Conservation (phyloP, 2,113 vertebrate species). For the Rhineura floridana region DNA sequence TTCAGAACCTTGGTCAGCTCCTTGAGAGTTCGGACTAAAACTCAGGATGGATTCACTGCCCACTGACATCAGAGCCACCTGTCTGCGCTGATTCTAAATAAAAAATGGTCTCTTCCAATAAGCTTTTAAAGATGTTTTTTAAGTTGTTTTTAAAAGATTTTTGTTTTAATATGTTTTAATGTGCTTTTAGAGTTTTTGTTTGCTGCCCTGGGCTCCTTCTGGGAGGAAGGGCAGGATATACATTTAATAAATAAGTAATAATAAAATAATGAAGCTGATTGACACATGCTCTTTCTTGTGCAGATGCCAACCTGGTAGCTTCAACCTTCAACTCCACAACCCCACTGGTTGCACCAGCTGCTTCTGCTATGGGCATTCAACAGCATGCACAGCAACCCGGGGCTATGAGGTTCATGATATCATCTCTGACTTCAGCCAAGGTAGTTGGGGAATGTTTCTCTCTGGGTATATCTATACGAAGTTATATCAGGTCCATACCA, state of each 20-base stretch:
- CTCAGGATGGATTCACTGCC: no score
- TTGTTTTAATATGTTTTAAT: no score
- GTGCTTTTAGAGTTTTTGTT: no score
- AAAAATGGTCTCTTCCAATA: not conserved
- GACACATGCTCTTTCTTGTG: not conserved
- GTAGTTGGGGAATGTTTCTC: slow-evolving; percentile 66
- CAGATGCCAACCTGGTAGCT: slow-evolving; percentile 90
- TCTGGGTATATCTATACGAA: not conserved
- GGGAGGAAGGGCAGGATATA: no score
- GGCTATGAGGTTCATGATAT: slow-evolving; percentile 74
- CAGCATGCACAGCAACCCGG: slow-evolving; percentile 75
- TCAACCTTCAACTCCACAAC: slow-evolving; percentile 83
- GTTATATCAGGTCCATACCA: not conserved
- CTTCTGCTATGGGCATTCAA: slow-evolving; percentile 93
- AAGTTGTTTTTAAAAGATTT: no score
- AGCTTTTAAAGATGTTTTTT: no score
- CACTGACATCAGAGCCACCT: no score
- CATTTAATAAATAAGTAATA: no score
- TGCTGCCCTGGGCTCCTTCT: no score
- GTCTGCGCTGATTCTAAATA: not conserved
- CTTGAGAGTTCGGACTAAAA: no score
- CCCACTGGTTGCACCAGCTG: slow-evolving; percentile 85
- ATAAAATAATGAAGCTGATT: not conserved
- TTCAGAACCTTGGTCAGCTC: no score
- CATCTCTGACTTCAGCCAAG: slow-evolving; percentile 81